Conservation (phyloP, 2,797 vertebrate genomes). For the Decapterus maruadsi region DNA sequence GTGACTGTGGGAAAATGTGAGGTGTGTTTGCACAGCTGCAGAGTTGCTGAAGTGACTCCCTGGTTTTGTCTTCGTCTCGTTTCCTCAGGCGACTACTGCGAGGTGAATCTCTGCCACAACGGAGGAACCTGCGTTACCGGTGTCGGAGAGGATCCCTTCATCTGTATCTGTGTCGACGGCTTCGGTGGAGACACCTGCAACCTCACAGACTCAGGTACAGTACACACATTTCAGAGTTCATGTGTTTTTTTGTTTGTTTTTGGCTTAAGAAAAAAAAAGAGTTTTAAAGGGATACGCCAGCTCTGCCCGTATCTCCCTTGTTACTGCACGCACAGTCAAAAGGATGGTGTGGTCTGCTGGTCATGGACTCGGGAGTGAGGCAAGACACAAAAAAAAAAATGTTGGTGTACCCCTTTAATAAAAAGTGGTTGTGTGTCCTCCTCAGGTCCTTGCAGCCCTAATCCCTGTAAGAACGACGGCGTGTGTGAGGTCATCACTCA, state of each 20-base stretch:
- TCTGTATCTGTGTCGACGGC: slow-evolving; percentile 93
- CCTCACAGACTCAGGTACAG: slow-evolving; percentile 91
- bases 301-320: no score
- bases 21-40: not conserved
- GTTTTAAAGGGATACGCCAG: no score
- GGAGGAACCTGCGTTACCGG: slow-evolving; percentile 92
- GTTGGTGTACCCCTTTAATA: no score
- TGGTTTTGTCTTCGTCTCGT: not conserved
- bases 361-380: no score
- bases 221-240: no score
- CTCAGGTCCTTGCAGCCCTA: slow-evolving; percentile 92
- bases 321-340: no score
- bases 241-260: no score
- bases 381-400: no score
- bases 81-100: slow-evolving; percentile 91
- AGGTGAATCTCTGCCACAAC: slow-evolving; percentile 90
- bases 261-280: no score
- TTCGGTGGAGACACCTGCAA: slow-evolving; percentile 92
- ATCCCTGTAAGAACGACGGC: slow-evolving; percentile 91
- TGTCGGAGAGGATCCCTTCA: slow-evolving; percentile 86
- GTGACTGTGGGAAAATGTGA: not conserved
- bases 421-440: not conserved
- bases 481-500: slow-evolving; percentile 84
- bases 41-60: not conserved
- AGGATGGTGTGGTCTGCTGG: no score